Percentiles rank a stretch among this genome's conserved stretches.
Evolutionary conservation across 1,140 invertebrate species (phyloP).

Genomic region (Euura saliciscinereae): DNA sequence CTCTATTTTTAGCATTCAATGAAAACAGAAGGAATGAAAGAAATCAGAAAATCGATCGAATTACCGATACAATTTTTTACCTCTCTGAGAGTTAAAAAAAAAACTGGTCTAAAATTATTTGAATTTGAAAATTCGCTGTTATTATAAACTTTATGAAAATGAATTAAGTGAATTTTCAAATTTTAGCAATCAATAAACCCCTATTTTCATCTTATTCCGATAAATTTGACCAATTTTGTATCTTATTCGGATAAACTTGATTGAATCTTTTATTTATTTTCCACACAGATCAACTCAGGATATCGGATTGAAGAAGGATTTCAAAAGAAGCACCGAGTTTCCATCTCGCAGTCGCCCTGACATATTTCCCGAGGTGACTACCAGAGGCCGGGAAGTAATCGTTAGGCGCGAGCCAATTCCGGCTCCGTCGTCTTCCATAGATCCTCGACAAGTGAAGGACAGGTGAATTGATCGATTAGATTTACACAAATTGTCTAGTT

Average conservation of each 20-base stretch:
- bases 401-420: conserved; percentile 50
- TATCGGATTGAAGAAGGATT: conserved; percentile 52
- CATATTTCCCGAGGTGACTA: conserved; percentile 46
- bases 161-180: no score
- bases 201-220: not conserved
- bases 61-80: no score
- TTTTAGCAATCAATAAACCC: not conserved
- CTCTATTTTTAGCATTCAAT: no score
- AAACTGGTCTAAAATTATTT: no score
- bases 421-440: conserved; percentile 45
- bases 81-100: no score
- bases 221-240: conserved; percentile 9
- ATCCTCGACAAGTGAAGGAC: conserved; percentile 56
- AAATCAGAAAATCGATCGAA: no score
- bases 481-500: conserved; percentile 10
- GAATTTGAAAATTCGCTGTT: no score
- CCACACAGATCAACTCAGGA: conserved; percentile 49
- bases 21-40: no score
- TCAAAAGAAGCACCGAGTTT: conserved; percentile 52
- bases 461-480: conserved; percentile 36
- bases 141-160: no score
- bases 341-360: conserved; percentile 51
- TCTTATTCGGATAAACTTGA: conserved; percentile 12
- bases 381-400: conserved; percentile 52
- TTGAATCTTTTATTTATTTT: not conserved